Evolutionary conservation across 1,140 invertebrate species (phyloP), one percentile per base, ranked within the genome.

Genomic region (Drosophila hydei): DNA sequence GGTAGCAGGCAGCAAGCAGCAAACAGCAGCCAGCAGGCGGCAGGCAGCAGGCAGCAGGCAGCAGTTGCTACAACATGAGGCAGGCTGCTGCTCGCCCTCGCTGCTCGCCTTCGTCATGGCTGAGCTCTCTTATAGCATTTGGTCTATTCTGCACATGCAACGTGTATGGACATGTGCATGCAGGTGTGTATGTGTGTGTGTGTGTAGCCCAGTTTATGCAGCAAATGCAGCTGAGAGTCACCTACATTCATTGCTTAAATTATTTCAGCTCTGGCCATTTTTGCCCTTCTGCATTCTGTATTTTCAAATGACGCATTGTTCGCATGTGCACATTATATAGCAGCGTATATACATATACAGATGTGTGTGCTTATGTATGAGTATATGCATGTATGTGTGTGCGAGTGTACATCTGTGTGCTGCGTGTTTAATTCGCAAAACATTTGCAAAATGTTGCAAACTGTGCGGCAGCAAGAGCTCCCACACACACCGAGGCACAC

Each of bases 261-360:
- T 30, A 30, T 51, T 51, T 51, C n/a, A 27, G 47, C 16, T 51
- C 16, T 30, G 55, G 58, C 76, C 60, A 51, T 68, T 75, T 79
- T 55, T 65, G 59, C 71, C 75, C 72, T 51, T 62, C 45, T 47
- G 62, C 63, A 36, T 14, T 42, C 16, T 81, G 64, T 75, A 71
- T 81, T n/a, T 81, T 67, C 70, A 81, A 88, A 81, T 87, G 81
- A 88, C 78, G 81, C 81, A 87, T 85, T 85, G 81, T 85, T 80
- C 42, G 60, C 51, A 19, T 59, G 47, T 62, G 42, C 60, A 58
- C 47, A 61, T 52, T 50, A 74, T 43, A 43, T 62, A 27, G 14
- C 25, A 1, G 50, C n/a, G 8, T 14, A 23, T 8, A 18, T 40
- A 47, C 27, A 33, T 23, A 9, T 23, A 14, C 7, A 56, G 52